Evolutionary conservation across 1,140 invertebrate genomes (phyloP), one percentile per base, ranked within the genome.

Genomic region (Neoseiulus cucumeris): DNA sequence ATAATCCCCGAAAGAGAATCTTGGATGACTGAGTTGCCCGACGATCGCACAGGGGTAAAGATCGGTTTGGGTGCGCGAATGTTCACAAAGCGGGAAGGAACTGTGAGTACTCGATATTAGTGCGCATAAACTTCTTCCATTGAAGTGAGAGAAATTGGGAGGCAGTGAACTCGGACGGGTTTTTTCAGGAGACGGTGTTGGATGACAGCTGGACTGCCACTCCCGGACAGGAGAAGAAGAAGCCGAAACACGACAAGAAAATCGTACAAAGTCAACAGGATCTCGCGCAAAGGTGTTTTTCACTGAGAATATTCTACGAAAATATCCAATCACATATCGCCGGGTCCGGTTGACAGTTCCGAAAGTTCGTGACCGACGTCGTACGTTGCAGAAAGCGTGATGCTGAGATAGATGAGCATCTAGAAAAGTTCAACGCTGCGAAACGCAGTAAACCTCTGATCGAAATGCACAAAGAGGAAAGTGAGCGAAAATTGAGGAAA

Each of bases 381-480:
- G 45, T 47, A 5, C 14, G 4, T 59, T 25, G 14, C 51, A 59
- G 51, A 25, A 59, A 59, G 9, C 51, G 51, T 1, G 51, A 59
- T 59, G 51, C 22, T 20, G 51, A 59, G 14, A 59, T 59, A 12
- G 51, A 59, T 9, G 51, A 25, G 51, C 33, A 25, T 17, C 51
- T 59, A 1, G 22, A 2, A 4, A 20, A 59, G 14, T 59, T 29
- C 33, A 59, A 59, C 51, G 51, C 51, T 9, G 51, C 51, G 22
- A 59, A 59, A 9, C 51, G 51, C 14, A 59, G 51, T 25, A 59
- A 59, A 25, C 25, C 51, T 14, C 51, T 59, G 51, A 59, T 59
- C 9, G 51, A 59, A 29, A 20, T 59, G 22, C 51, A 59, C 22
- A 25, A 59, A 33, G 51, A 59, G 51, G 9, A 17, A 2, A 47